Conservation (phyloP, 2,888 invertebrate genomes). For the Tinea semifulvella region DNA sequence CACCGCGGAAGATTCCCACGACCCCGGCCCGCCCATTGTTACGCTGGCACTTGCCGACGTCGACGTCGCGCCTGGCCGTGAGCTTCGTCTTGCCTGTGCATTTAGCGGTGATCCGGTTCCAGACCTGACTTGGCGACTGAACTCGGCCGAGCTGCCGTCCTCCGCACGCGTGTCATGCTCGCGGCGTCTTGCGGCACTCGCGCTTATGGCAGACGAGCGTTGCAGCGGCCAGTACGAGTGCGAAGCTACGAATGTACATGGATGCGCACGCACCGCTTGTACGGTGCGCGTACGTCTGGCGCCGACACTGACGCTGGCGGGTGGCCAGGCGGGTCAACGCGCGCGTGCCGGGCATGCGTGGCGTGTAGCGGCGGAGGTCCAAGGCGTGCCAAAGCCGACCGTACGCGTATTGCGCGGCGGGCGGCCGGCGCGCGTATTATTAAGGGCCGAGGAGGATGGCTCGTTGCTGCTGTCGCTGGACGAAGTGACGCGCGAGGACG, state of each 20-base stretch:
- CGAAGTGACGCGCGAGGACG: conserved; percentile 23
- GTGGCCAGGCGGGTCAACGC: conserved; percentile 72
- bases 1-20: conserved; percentile 44
- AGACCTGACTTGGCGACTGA: conserved; percentile 77
- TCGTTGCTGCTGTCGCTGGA: conserved; percentile 41
- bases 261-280: conserved; percentile 73
- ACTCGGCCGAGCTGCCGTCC: conserved; percentile 68
- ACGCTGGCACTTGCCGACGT: conserved; percentile 75
- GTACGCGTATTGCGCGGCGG: not conserved
- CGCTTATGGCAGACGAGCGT: conserved; percentile 64
- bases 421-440: not conserved
- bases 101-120: conserved; percentile 81
- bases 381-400: not conserved
- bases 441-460: not conserved
- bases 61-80: conserved; percentile 69
- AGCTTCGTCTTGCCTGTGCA: conserved; percentile 76
- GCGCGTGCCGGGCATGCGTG: conserved; percentile 70
- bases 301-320: conserved; percentile 72
- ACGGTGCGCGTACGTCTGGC: conserved; percentile 72
- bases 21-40: conserved; percentile 70
- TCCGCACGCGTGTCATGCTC: conserved; percentile 69
- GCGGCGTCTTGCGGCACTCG: conserved; percentile 74
- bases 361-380: conserved; percentile 25
- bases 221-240: conserved; percentile 75
- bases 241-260: conserved; percentile 72